Base-by-base conservation (phyloP, 2,888 invertebrate genomes). In the Quadroppia sp. region DNA sequence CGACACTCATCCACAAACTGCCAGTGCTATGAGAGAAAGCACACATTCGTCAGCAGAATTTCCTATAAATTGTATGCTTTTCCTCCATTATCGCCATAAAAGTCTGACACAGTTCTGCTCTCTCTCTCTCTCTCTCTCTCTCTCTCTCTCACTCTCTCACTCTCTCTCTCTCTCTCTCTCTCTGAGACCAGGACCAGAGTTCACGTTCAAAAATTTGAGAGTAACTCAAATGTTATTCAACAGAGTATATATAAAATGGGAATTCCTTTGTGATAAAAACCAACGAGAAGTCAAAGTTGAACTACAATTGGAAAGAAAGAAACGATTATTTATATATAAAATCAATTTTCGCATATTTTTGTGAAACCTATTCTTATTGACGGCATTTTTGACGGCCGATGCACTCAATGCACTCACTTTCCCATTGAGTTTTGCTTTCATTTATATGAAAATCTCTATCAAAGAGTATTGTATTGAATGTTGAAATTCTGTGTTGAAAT, bases 361-460 rank as follows among this genome's bases (percentile, higher is more conserved):
- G 20, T 13, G 15, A 64, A 61, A 61, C 25, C 53, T 23, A 28
- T 28, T 28, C 56, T 45, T 45, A 45, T 64, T 64, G 36, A 15
- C 23, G 13, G 20, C 20, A 20, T 20, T 25, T 69, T 69, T 69
- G 40, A 69, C 40, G 69, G 69, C 45, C 69, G 25, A 45, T 69
- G 69, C 69, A 69, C 61, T 64, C 32, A 59, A 59, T 32, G 25
- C 59, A 59, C 32, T 15, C 53, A 53, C 59, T 59, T 59, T 30
- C 45, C 2, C 17, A 69, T 25, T 42, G 25, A 42, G 42, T 69
- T 23, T 69, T 25, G 45, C 69, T 69, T 69, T 69, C 25, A 69
- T 69, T 69, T 11, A 17, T 36, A 28, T 36, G 7, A 23, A 69
- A 69, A 25, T 25, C 17, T 15, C 45, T 69, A 69, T 69, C 23